A percentile compares a stretch with the other conserved stretches of the same genome.
Evolutionary conservation across 1,140 invertebrate genomes (phyloP).

Genomic region (Hyles vespertilio): DNA sequence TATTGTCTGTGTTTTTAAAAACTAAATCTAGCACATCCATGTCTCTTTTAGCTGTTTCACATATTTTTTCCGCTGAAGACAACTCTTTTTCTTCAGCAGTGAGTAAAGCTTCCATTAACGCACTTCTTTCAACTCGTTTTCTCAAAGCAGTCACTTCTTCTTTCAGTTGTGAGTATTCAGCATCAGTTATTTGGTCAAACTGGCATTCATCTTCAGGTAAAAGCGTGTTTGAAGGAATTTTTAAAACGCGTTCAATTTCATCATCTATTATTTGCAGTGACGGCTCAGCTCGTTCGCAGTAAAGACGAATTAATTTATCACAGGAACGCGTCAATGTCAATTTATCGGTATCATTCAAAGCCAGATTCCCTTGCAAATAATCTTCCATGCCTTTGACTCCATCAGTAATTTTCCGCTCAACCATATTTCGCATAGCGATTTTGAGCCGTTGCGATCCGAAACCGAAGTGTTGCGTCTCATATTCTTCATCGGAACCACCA

Average conservation of each 20-base stretch:
- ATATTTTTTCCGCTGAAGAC: conserved; percentile 46
- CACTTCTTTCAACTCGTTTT: conserved; percentile 52
- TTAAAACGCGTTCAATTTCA: conserved; percentile 55
- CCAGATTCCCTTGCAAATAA: conserved; percentile 48
- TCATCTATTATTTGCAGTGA: conserved; percentile 51
- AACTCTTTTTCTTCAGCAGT: conserved; percentile 59
- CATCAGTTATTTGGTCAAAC: conserved; percentile 44
- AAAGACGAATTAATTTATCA: conserved; percentile 55
- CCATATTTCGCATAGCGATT: conserved; percentile 64
- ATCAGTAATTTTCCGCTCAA: conserved; percentile 60
- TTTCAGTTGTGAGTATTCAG: conserved; percentile 50
- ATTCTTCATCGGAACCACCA: conserved; percentile 64
- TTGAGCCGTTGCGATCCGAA: conserved; percentile 63
- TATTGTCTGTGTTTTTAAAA: conserved; percentile 39
- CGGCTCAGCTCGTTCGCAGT: conserved; percentile 50
- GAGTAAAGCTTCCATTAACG: conserved; percentile 61
- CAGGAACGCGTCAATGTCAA: conserved; percentile 46
- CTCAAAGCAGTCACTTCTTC: conserved; percentile 48
- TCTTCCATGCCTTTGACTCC: conserved; percentile 59
- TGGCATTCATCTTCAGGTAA: conserved; percentile 61
- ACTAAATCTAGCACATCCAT: conserved; percentile 58
- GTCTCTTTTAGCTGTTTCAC: conserved; percentile 60
- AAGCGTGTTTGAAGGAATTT: conserved; percentile 55
- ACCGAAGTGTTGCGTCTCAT: conserved; percentile 65
- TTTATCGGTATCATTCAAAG: conserved; percentile 61